Evolutionary conservation across 2,113 vertebrate species (phyloP), one percentile per base, ranked within the genome.

Genomic region (Sylvia atricapilla): DNA sequence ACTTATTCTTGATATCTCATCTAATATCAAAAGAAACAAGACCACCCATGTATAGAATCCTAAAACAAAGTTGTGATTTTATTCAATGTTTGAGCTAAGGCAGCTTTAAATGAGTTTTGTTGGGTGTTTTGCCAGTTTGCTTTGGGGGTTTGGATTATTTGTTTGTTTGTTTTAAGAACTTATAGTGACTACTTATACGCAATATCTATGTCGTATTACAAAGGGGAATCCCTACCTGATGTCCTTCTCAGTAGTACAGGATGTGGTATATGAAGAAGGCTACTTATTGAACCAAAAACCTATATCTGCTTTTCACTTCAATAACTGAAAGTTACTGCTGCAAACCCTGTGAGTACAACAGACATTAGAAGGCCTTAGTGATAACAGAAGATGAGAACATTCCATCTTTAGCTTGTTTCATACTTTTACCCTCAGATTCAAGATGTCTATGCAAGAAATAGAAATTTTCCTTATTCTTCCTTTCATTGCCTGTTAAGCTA

Each of bases 61-160:
- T 80, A 41, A 87, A 62, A 41, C 0, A 24, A 67, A 66, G 7
- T 20, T 39, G 7, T 53, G 25, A 63, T 74, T 83, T 86, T 30
- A 23, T 47, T 66, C 6, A 15, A 0, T n/a, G 8, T 59, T 67
- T 72, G 18, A 67, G 7, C 13, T 31, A 35, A 20, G 35, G 19
- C 13, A 87, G 0, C 1, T 63, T 35, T 50, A 39, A 56, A 25
- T 76, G 15, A 47, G 8, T 10, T 53, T 64, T 15, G 1, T 21
- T 28, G 15, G 3, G 1, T 2, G 27, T 9, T 33, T 62, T 3
- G 4, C 5, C 2, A 0, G 9, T 46, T 75, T 82, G 5, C 5
- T 44, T 44, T 11, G 27, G 19, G 6, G 3, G 6, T 69, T 79
- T 47, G 12, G 5, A 30, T 70, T 30, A 18, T 49, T 62, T 33